phyloP scores from a whole-genome alignment of 2,113 vertebrate species.

The Pseudopodoces humilis region DNA sequence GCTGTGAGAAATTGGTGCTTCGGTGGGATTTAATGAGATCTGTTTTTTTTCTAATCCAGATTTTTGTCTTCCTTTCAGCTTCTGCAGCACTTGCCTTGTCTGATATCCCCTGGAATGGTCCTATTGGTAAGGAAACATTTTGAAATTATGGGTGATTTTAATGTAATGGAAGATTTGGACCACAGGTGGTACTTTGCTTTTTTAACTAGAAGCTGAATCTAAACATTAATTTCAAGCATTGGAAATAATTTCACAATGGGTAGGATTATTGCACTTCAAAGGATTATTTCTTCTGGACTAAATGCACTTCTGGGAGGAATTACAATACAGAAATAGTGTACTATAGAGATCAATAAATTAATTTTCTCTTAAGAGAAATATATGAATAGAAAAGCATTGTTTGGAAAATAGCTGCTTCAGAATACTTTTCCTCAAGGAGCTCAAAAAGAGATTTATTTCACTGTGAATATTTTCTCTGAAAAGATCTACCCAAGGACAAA shows the following conservation, averaged over 20 bases:
- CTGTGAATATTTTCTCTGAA: neutral
- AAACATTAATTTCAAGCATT: neutral
- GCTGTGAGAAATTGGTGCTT: neutral
- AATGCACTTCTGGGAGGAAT: neutral
- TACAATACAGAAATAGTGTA: neutral
- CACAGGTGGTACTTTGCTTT: neutral
- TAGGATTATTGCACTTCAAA: neutral
- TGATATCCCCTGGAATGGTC: slow-evolving; percentile 97
- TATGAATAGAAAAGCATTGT: neutral
- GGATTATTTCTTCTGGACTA: neutral
- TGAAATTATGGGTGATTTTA: neutral
- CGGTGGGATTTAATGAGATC: neutral
- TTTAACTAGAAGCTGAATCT: neutral
- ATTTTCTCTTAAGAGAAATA: neutral
- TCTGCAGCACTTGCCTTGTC: slow-evolving; percentile 93
- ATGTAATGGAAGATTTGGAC: neutral
- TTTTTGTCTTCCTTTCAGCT: slow-evolving; percentile 72
- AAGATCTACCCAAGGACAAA: neutral
- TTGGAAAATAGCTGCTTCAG: neutral
- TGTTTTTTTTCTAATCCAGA: neutral
- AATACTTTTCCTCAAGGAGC: neutral
- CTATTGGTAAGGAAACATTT: slow-evolving; percentile 82
- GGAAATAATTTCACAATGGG: neutral
- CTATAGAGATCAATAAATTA: neutral
- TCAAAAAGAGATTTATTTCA: neutral